Evolutionary conservation across 2,113 vertebrate genomes (phyloP).

Genomic region (Eublepharis macularius): DNA sequence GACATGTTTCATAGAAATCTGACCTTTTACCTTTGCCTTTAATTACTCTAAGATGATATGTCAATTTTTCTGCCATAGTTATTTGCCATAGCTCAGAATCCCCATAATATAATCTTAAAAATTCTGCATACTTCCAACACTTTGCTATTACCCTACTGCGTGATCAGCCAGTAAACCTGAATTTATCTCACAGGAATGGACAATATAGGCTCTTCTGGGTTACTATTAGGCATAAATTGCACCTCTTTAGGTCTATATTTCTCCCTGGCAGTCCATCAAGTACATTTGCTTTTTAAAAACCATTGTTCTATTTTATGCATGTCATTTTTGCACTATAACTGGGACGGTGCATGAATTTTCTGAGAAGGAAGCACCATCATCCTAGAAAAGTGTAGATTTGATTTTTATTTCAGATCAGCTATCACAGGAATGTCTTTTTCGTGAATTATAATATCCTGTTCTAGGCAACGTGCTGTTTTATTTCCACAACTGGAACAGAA

Average conservation of each 20-base stretch:
- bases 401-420: conserved; percentile 28
- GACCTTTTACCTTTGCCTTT: too few relatives aligned
- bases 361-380: neutral
- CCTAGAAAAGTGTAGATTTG: conserved; percentile 23
- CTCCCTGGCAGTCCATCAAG: conserved; percentile 8
- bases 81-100: too few relatives aligned
- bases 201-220: conserved; percentile 34
- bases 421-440: neutral
- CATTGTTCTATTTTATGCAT: conserved; percentile 43
- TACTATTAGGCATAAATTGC: conserved; percentile 13
- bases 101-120: too few relatives aligned
- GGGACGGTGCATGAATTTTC: neutral
- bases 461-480: neutral
- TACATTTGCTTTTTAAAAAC: conserved; percentile 37
- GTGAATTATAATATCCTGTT: conserved; percentile 9
- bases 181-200: neutral
- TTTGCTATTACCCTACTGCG: too few relatives aligned
- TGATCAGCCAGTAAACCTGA: neutral
- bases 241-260: conserved; percentile 13
- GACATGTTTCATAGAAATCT: too few relatives aligned
- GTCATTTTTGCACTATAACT: conserved; percentile 13
- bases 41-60: too few relatives aligned
- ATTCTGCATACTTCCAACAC: too few relatives aligned
- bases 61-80: too few relatives aligned
- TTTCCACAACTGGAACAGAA: neutral